These are phyloP conservation scores for Penaeus vannamei DNA, from an alignment of 1,140 invertebrate species.

Conservation along the genomic window DNA sequence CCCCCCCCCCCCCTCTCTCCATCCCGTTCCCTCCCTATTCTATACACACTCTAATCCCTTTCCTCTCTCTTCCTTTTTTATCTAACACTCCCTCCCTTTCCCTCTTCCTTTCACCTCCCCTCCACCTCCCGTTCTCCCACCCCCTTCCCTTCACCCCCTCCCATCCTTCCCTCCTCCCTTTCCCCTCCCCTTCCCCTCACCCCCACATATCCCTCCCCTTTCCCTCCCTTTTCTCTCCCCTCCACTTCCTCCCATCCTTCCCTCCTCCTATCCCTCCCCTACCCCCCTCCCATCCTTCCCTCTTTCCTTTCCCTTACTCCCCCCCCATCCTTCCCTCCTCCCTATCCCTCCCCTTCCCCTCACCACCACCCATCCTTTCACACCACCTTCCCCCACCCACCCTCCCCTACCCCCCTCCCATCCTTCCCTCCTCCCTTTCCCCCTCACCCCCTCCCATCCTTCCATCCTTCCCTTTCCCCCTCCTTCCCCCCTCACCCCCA, in stretches of 20 bases:
- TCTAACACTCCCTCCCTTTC: background rate
- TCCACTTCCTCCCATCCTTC: background rate
- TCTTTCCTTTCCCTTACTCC: too few species aligned
- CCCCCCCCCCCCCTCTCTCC: too few species aligned
- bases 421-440: background rate
- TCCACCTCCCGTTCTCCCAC: background rate
- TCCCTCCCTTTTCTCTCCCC: too few species aligned
- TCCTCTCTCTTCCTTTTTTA: background rate
- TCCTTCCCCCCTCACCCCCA: background rate
- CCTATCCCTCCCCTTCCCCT: background rate
- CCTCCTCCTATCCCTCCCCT: background rate
- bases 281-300: background rate
- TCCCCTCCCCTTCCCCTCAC: too few species aligned
- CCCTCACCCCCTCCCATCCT: background rate
- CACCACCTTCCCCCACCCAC: too few species aligned
- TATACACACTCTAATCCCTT: background rate
- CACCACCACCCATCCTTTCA: background rate
- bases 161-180: background rate
- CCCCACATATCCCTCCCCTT: too few species aligned
- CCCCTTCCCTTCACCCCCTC: background rate
- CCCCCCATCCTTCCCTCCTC: background rate
- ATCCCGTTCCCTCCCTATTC: background rate
- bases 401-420: too few species aligned
- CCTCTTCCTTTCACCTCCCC: background rate
- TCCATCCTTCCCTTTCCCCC: background rate